Conservation (phyloP, 2,888 invertebrate species). For the Prosopocoilus inquinatus region DNA sequence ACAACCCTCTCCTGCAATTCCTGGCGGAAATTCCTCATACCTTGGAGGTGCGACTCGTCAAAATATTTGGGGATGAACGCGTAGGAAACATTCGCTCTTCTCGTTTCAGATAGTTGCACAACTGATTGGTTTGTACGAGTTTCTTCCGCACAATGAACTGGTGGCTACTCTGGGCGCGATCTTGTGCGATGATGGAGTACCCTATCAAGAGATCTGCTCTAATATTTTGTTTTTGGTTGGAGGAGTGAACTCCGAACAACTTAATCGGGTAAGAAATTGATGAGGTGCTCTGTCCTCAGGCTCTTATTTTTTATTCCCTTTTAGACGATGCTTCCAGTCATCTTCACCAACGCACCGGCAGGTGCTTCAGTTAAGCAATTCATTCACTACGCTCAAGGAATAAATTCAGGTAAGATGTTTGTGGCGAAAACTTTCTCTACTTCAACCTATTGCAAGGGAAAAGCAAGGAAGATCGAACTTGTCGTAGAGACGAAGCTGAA, state of each 20-base stretch:
- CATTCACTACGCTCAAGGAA: slow-evolving; percentile 69
- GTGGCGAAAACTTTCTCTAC: no score
- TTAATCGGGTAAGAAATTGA: slow-evolving; percentile 24
- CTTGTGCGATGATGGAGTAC: slow-evolving; percentile 3
- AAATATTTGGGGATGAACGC: not conserved
- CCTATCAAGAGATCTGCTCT: slow-evolving; percentile 19
- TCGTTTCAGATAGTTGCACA: not conserved
- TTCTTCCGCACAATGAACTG: not conserved
- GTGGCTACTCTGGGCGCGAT: not conserved
- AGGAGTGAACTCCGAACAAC: slow-evolving; percentile 23
- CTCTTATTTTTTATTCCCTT: not conserved
- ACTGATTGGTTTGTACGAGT: not conserved
- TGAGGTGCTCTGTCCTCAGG: no score
- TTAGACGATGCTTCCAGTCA: slow-evolving; percentile 40
- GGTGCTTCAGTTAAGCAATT: slow-evolving; percentile 59
- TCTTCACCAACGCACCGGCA: slow-evolving; percentile 45
- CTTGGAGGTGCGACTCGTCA: not conserved
- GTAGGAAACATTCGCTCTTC: no score
- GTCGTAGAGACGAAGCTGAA: no score
- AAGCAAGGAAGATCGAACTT: no score
- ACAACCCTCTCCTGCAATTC: not conserved
- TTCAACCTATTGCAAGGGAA: no score
- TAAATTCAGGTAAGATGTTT: slow-evolving; percentile 44
- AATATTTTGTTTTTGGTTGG: slow-evolving; percentile 12
- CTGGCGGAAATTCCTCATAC: not conserved